Evolutionary conservation across 2,113 vertebrate genomes (phyloP).

Genomic region (Pan troglodytes): NHGRI_mPanTro3-v2.1_pri NC_072421.2:33794001-33794500

Average conservation of each 20-base stretch:
- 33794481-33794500: neutral
- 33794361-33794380: neutral
- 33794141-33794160: conserved; percentile 81
- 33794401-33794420: neutral
- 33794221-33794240: conserved; percentile 77
- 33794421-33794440: neutral
- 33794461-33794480: neutral
- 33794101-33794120: conserved; percentile 81
- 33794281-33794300: conserved; percentile 18
- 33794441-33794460: neutral
- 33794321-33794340: conserved; percentile 50
- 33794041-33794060: conserved; percentile 82
- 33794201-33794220: conserved; percentile 79
- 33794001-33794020: conserved; percentile 76
- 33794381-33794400: neutral
- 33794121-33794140: conserved; percentile 79
- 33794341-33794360: conserved; percentile 19
- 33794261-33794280: conserved; percentile 60
- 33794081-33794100: conserved; percentile 83
- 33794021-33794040: conserved; percentile 78
- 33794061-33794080: conserved; percentile 83
- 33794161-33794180: conserved; percentile 78
- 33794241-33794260: conserved; percentile 69
- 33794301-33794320: conserved; percentile 40
- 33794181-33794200: conserved; percentile 80